These are phyloP conservation scores for Xerus inauris DNA, from an alignment of 2,113 vertebrate genomes.

Conservation along the genomic window DNA sequence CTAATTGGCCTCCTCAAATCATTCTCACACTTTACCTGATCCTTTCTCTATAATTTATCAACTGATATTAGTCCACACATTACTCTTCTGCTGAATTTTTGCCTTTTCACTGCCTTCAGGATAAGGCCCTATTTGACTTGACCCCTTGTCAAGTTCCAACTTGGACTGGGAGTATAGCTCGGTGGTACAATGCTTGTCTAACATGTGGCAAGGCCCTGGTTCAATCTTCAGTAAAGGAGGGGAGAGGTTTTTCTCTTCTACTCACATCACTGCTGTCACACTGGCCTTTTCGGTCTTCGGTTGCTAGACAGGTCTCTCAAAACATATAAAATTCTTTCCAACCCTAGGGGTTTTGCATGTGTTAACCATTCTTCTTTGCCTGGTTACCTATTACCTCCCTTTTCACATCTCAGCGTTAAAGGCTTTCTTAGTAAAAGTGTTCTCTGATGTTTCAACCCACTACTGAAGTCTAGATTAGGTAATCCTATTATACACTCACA, in stretches of 20 bases:
- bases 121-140: background rate
- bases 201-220: no score
- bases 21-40: background rate
- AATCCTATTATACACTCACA: constrained; percentile 17
- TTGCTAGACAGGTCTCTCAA: background rate
- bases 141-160: background rate
- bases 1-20: background rate
- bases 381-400: background rate
- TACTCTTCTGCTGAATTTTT: background rate
- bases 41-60: background rate
- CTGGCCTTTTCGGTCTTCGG: background rate
- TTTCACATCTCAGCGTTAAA: constrained; percentile 36
- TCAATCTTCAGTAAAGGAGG: background rate
- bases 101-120: background rate
- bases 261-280: background rate
- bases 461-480: constrained; percentile 30
- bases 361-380: background rate
- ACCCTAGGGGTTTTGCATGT: background rate
- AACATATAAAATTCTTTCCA: constrained; percentile 44
- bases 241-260: background rate
- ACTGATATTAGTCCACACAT: background rate
- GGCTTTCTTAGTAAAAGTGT: constrained; percentile 7
- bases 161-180: no score
- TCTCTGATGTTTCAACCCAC: background rate
- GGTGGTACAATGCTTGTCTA: no score